phyloP scores from a whole-genome alignment of 2,113 vertebrate species.

The Myiagra hebetior region DNA sequence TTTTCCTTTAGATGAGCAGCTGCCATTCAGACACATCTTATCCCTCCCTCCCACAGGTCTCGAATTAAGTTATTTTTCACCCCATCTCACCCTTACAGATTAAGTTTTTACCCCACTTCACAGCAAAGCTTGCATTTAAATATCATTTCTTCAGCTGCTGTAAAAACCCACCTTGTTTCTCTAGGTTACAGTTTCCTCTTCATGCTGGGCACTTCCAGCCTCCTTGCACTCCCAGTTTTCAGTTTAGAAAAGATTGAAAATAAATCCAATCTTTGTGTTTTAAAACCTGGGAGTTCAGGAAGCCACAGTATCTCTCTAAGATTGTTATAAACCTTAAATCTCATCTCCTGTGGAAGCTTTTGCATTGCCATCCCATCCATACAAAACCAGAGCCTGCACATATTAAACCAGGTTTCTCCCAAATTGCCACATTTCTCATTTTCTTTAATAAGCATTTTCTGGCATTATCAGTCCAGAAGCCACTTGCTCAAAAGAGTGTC shows the following conservation, averaged over 20 bases:
- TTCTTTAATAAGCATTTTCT: constrained; percentile 26
- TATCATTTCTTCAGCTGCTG: background rate
- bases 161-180: background rate
- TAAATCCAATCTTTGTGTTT: background rate
- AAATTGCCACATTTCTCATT: background rate
- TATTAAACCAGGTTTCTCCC: background rate
- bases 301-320: background rate
- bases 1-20: background rate
- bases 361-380: background rate
- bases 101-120: background rate
- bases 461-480: background rate
- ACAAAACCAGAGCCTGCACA: background rate
- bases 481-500: background rate
- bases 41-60: background rate
- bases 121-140: background rate
- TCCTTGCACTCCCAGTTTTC: background rate
- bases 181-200: background rate
- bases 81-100: background rate
- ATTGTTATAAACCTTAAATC: background rate
- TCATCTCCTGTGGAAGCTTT: background rate
- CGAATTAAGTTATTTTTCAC: background rate
- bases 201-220: background rate
- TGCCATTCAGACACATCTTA: background rate
- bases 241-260: background rate
- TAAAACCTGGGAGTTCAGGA: background rate